Evolutionary conservation across 2,113 vertebrate species (phyloP).

Genomic region (Agapornis roseicollis): DNA sequence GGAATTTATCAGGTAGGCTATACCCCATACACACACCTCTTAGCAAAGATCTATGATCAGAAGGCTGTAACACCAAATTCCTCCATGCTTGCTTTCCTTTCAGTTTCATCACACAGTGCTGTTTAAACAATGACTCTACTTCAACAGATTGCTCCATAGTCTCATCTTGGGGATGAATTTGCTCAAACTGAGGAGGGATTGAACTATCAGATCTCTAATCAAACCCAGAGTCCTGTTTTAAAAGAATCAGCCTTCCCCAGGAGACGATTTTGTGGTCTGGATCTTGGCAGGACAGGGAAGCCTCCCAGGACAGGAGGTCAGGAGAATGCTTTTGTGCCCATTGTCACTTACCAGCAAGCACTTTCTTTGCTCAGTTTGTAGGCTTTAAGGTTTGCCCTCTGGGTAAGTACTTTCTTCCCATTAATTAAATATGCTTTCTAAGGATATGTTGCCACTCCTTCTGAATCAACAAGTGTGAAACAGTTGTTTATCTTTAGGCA

Average conservation of each 20-base stretch:
- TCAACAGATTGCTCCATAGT: neutral
- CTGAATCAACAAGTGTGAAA: neutral
- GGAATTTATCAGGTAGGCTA: neutral
- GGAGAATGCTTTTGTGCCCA: neutral
- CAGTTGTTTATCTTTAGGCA: neutral
- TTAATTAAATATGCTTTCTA: neutral
- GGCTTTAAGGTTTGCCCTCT: neutral
- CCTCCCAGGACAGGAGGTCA: neutral
- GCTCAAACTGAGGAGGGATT: neutral
- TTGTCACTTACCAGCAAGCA: neutral
- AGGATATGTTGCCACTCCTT: neutral
- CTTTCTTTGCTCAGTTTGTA: neutral
- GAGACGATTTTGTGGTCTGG: neutral
- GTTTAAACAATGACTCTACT: neutral
- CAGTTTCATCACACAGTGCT: neutral
- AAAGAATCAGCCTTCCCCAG: neutral
- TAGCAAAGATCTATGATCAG: neutral
- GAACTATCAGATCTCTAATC: neutral
- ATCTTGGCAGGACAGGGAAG: neutral
- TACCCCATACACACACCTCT: neutral
- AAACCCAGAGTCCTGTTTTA: neutral
- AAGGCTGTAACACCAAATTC: neutral
- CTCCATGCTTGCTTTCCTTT: neutral
- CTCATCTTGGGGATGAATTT: neutral
- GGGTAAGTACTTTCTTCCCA: rapidly evolving